Conservation (phyloP, 2,113 vertebrate species). For the Dasyprocta punctata region DNA sequence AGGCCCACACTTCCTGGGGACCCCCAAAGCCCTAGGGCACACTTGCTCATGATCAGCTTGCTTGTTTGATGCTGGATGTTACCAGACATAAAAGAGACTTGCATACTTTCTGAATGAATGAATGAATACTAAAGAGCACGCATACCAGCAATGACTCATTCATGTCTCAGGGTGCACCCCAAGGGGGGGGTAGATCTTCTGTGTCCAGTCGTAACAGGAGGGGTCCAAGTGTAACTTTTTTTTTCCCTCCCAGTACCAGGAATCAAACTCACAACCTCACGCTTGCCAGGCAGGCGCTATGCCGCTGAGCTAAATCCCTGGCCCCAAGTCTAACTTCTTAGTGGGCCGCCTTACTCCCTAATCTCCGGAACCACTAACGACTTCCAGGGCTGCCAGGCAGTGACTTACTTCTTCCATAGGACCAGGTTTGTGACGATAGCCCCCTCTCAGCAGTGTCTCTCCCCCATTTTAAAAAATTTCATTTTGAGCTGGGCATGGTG, state of each 20-base stretch:
- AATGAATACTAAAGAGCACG: not conserved
- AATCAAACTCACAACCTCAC: too few species aligned
- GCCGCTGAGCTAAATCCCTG: too few species aligned
- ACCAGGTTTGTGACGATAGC: not conserved
- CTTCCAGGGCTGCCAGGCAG: fast-evolving
- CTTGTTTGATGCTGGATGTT: not conserved
- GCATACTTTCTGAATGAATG: not conserved
- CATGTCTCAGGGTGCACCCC: not conserved
- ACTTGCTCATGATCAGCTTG: not conserved
- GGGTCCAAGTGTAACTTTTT: not conserved
- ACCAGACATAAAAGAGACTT: not conserved
- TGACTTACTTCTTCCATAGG: not conserved
- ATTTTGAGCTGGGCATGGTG: not conserved
- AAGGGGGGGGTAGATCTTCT: not conserved
- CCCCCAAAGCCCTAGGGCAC: too few species aligned
- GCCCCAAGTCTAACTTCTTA: not conserved
- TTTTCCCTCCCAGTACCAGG: too few species aligned
- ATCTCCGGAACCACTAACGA: not conserved
- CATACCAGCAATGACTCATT: fast-evolving
- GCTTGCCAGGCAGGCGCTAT: too few species aligned
- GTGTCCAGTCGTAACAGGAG: fast-evolving
- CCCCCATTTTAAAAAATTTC: not conserved
- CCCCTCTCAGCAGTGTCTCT: not conserved
- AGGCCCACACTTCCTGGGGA: not conserved
- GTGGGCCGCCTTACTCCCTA: fast-evolving